Percentiles rank a stretch among this genome's conserved stretches.
Evolutionary conservation across 2,113 vertebrate species (phyloP).

Genomic region (Callopanchax toddi): DNA sequence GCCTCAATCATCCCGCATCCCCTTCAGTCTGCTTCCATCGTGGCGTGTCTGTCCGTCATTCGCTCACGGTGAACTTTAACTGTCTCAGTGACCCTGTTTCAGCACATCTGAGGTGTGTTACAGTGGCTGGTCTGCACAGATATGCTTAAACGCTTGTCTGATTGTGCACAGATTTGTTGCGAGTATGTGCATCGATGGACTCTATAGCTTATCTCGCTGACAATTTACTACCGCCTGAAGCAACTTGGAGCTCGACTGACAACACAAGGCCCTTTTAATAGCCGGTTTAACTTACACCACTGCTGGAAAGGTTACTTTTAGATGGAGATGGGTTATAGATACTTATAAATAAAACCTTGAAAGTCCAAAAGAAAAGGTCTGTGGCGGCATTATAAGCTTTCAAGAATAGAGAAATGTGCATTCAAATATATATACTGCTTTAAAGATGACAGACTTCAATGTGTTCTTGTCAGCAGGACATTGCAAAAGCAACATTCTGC

Average conservation of each 20-base stretch:
- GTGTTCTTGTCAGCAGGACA: too few relatives aligned
- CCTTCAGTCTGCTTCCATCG: conserved; percentile 48
- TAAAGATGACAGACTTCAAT: neutral
- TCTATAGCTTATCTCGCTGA: conserved; percentile 8
- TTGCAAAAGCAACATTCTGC: too few relatives aligned
- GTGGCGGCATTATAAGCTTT: too few relatives aligned
- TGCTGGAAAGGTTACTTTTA: neutral
- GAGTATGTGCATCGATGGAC: conserved; percentile 1
- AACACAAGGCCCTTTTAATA: neutral
- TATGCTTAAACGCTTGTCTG: neutral
- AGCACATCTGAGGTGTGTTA: conserved; percentile 41
- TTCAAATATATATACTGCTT: neutral
- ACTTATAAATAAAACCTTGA: neutral
- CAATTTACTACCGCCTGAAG: conserved; percentile 9
- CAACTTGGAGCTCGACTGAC: conserved; percentile 4
- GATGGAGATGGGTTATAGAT: neutral
- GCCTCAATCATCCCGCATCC: conserved; percentile 49
- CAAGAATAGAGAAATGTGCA: too few relatives aligned
- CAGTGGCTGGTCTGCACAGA: conserved; percentile 23
- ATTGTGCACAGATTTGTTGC: conserved; percentile 25
- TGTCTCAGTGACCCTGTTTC: conserved; percentile 45
- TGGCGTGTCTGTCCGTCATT: conserved; percentile 23
- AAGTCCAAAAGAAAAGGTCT: neutral
- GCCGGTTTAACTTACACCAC: too few relatives aligned
- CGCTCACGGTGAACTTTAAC: conserved; percentile 32